Percentiles rank a stretch among this genome's conserved stretches.
phyloP scores from a whole-genome alignment of 2,888 invertebrate species.

The Pandemis cinnamomeana region DNA sequence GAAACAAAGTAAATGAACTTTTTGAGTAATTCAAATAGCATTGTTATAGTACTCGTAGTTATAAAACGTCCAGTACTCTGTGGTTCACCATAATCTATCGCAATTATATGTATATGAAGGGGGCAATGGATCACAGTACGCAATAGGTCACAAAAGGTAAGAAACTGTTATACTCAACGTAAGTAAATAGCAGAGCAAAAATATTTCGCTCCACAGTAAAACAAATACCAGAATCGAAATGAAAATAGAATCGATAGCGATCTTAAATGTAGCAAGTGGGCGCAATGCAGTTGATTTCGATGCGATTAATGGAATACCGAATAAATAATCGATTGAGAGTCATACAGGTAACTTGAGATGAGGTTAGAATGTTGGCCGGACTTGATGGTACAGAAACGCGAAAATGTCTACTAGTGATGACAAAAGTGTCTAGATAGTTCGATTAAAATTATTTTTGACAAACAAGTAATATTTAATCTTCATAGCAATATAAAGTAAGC shows the following conservation, averaged over 20 bases:
- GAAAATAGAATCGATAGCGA: constrained; percentile 62
- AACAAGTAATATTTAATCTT: too few species aligned
- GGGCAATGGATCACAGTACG: too few species aligned
- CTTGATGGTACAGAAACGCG: constrained; percentile 63
- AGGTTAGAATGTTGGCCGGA: constrained; percentile 60
- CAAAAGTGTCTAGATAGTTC: constrained; percentile 37
- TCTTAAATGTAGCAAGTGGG: constrained; percentile 62
- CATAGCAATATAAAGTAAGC: too few species aligned
- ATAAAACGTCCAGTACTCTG: too few species aligned
- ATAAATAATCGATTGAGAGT: constrained; percentile 77
- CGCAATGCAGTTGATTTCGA: constrained; percentile 67
- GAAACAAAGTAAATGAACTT: not conserved
- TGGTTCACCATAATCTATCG: too few species aligned
- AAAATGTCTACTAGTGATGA: constrained; percentile 61
- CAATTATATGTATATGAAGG: too few species aligned
- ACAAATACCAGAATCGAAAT: constrained; percentile 50
- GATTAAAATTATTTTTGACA: too few species aligned
- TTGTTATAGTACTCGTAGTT: too few species aligned
- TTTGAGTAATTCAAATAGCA: not conserved
- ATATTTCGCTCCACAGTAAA: constrained; percentile 16
- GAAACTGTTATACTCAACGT: not conserved
- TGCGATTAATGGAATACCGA: constrained; percentile 62
- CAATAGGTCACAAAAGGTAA: too few species aligned
- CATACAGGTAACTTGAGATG: constrained; percentile 68
- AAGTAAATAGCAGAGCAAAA: not conserved